These are phyloP conservation scores for Crypturellus tataupa DNA, from an alignment of 2,797 vertebrate genomes.

Conservation along the genomic window DNA sequence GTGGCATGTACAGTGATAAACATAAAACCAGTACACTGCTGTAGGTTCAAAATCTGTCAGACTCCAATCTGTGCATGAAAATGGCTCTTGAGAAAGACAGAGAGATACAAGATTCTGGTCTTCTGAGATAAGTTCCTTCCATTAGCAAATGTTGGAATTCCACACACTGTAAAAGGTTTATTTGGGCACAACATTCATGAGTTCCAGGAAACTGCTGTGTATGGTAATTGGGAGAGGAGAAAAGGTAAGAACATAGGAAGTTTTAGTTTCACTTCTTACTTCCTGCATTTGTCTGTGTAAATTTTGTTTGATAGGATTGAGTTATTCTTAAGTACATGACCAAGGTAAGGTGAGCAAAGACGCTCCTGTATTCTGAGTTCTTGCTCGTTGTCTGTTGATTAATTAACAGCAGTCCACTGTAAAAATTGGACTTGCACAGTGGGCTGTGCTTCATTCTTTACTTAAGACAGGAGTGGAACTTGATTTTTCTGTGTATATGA, in stretches of 20 bases:
- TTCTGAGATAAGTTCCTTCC: not conserved
- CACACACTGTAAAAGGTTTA: accelerated
- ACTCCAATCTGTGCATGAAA: not conserved
- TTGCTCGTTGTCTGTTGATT: not conserved
- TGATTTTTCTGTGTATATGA: not conserved
- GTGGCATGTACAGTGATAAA: not conserved
- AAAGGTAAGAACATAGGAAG: not conserved
- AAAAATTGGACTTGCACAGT: not conserved
- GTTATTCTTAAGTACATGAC: not conserved
- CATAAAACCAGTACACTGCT: not conserved
- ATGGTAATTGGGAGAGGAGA: not conserved
- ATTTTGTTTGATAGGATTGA: not conserved
- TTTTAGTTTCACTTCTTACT: not conserved
- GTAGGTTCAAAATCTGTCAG: not conserved
- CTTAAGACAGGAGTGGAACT: not conserved
- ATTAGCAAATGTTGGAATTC: not conserved
- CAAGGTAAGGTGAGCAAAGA: not conserved
- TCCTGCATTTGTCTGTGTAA: not conserved
- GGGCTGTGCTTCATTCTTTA: not conserved
- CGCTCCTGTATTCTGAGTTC: not conserved
- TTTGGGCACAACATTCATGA: not conserved
- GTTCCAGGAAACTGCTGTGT: not conserved
- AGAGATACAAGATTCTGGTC: not conserved
- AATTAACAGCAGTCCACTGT: not conserved
- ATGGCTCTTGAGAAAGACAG: not conserved